phyloP scores from a whole-genome alignment of 2,113 vertebrate species.

The Mesitornis unicolor region DNA sequence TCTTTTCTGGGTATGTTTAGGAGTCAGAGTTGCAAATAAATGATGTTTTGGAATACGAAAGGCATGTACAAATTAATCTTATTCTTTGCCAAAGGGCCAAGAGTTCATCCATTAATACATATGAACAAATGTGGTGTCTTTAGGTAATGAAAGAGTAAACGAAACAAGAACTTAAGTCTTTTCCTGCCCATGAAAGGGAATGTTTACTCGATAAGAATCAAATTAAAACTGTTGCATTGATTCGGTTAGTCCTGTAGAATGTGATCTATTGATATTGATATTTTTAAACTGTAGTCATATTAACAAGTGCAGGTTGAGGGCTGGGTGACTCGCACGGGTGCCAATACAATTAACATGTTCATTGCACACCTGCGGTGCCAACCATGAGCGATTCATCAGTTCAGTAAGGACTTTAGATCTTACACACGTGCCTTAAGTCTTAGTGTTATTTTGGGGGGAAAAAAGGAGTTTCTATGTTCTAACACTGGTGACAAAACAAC shows the following conservation, averaged over 20 bases:
- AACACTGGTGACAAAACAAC: background rate
- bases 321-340: background rate
- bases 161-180: background rate
- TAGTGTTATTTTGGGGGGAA: too few relatives aligned
- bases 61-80: background rate
- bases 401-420: background rate
- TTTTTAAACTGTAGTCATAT: background rate
- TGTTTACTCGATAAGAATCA: background rate
- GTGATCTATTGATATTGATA: background rate
- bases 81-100: background rate
- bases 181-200: background rate
- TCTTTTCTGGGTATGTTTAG: background rate
- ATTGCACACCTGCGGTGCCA: background rate
- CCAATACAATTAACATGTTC: background rate
- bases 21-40: background rate
- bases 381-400: background rate
- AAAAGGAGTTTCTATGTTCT: background rate
- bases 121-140: background rate
- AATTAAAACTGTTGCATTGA: slow-evolving; percentile 1
- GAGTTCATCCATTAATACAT: background rate
- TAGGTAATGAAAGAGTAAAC: background rate
- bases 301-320: background rate
- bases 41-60: background rate
- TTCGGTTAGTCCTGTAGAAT: background rate
- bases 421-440: background rate